These are phyloP conservation scores for Copidosoma aretas DNA, from an alignment of 2,888 invertebrate genomes.

Conservation along the genomic window DNA sequence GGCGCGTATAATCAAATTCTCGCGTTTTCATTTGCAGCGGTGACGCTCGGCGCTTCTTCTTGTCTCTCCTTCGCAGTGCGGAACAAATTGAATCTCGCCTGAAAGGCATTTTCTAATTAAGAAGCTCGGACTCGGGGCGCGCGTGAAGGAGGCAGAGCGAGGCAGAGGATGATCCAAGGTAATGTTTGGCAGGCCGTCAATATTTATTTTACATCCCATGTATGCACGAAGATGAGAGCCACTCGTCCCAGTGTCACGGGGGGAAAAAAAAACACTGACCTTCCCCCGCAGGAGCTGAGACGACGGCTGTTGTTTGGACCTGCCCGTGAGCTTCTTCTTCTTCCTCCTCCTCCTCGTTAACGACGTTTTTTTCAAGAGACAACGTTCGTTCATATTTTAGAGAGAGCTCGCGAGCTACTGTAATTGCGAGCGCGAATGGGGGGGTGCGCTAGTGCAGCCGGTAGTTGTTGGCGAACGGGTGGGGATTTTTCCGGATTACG, in stretches of 20 bases:
- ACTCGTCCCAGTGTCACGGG: slow-evolving; percentile 22
- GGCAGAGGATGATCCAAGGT: background rate
- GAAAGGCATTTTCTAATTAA: slow-evolving; percentile 52
- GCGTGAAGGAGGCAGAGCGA: slow-evolving; percentile 6
- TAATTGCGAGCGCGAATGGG: too few species aligned
- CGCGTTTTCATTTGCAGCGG: slow-evolving; percentile 44
- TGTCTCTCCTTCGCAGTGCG: slow-evolving; percentile 5
- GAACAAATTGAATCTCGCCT: slow-evolving; percentile 47
- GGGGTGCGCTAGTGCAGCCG: too few species aligned
- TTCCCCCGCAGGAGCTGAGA: slow-evolving; percentile 24
- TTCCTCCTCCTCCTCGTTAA: slow-evolving; percentile 29
- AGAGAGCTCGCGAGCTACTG: background rate
- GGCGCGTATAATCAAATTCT: slow-evolving; percentile 34
- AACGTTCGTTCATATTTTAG: background rate
- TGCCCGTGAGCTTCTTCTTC: slow-evolving; percentile 14
- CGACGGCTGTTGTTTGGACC: too few species aligned
- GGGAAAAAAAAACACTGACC: slow-evolving; percentile 16
- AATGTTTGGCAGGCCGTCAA: slow-evolving; percentile 38
- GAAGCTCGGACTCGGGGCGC: slow-evolving; percentile 28
- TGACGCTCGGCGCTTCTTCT: slow-evolving; percentile 30
- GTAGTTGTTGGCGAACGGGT: too few species aligned
- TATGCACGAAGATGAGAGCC: background rate
- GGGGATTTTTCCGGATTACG: too few species aligned
- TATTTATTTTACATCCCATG: slow-evolving; percentile 35
- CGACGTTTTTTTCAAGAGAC: slow-evolving; percentile 18